A percentile compares a stretch with the other conserved stretches of the same genome.
These are phyloP conservation scores for Dendrolimus kikuchii DNA, from an alignment of 1,140 invertebrate genomes.

Conservation along the genomic window DNA sequence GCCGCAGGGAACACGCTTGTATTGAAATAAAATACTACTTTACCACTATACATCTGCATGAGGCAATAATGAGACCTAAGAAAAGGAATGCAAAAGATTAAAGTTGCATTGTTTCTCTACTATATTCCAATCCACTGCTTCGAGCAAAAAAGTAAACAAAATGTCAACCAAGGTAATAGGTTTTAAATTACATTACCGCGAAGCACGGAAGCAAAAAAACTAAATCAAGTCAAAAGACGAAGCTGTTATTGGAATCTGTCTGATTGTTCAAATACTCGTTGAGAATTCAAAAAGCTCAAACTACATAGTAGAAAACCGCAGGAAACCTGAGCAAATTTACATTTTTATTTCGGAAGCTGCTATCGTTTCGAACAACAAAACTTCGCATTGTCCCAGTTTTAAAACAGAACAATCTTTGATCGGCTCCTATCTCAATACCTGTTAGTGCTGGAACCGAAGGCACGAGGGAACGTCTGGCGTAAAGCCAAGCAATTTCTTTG, in stretches of 20 bases:
- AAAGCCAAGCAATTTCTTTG: constrained; percentile 57
- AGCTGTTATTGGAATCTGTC: constrained; percentile 28
- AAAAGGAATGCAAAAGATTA: no score
- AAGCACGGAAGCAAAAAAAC: no score
- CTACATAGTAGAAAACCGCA: constrained; percentile 25
- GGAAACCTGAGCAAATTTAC: constrained; percentile 41
- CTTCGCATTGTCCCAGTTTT: constrained; percentile 44
- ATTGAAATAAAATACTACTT: no score
- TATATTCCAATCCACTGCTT: no score
- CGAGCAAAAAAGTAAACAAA: no score
- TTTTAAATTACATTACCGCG: no score
- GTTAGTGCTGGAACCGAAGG: constrained; percentile 11
- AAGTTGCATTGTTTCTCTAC: no score
- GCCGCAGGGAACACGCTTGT: no score
- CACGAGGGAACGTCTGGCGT: constrained; percentile 35
- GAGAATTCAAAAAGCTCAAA: constrained; percentile 29
- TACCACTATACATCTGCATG: no score
- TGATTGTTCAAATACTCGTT: constrained; percentile 28
- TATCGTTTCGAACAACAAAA: constrained; percentile 46
- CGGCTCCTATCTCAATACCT: constrained; percentile 40
- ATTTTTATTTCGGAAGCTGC: constrained; percentile 49
- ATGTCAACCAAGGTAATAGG: no score
- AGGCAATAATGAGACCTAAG: no score
- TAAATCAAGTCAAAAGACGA: constrained; percentile 6
- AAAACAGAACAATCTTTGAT: constrained; percentile 56